A percentile compares a stretch with the other conserved stretches of the same genome.
phyloP scores from a whole-genome alignment of 2,797 vertebrate genomes.

The Poecilia velifera region DNA sequence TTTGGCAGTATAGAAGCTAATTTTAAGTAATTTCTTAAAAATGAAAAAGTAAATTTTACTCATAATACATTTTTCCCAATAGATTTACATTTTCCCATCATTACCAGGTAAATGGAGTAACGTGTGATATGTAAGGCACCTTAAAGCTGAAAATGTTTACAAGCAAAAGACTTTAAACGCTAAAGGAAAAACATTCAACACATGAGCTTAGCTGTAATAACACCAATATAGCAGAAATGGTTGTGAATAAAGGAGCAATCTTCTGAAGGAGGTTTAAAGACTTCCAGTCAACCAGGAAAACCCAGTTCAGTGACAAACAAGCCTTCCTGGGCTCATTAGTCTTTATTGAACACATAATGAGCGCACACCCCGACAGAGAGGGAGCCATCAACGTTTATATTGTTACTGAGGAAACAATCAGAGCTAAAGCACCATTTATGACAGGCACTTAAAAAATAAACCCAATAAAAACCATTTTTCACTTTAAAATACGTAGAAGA shows the following conservation, averaged over 20 bases:
- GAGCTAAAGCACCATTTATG: background rate
- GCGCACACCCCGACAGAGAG: background rate
- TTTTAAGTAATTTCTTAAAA: no score
- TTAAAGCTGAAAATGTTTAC: background rate
- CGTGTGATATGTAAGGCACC: background rate
- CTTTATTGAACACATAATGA: slow-evolving; percentile 2
- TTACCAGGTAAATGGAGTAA: background rate
- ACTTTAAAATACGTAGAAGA: background rate
- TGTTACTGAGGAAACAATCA: background rate
- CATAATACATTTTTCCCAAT: background rate
- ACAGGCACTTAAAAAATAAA: background rate
- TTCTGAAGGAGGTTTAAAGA: background rate
- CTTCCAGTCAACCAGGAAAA: background rate
- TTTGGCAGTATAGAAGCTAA: no score
- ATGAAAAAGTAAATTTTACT: no score
- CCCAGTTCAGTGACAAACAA: background rate
- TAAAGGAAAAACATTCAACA: background rate
- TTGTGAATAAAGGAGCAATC: background rate
- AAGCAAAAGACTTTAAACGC: background rate
- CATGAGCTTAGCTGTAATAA: background rate
- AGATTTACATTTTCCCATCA: background rate
- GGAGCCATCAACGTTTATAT: background rate
- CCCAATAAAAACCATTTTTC: background rate
- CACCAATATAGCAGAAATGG: background rate
- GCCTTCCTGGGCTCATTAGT: background rate